Conservation (phyloP, 2,888 invertebrate species). For the Electrophaes corylata region DNA sequence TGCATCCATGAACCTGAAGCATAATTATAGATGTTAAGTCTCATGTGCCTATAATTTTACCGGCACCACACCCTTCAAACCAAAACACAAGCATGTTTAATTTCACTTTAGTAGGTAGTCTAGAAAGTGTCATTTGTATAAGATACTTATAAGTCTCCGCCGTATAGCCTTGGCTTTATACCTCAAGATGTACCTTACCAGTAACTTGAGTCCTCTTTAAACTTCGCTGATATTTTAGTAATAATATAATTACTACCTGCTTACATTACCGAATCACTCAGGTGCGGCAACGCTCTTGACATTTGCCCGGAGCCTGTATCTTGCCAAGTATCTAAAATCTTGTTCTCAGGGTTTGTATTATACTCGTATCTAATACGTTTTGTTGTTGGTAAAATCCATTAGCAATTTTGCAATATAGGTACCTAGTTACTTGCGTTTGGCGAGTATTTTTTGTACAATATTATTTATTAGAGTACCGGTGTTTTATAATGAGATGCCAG, state of each 20-base stretch:
- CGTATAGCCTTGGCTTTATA: background rate
- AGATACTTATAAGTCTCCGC: background rate
- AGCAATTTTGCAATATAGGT: conserved; percentile 29
- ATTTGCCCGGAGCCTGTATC: conserved; percentile 46
- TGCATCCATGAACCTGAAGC: too few relatives aligned
- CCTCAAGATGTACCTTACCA: background rate
- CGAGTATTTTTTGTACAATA: too few relatives aligned
- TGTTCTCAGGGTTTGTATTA: conserved; percentile 37
- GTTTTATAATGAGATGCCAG: too few relatives aligned
- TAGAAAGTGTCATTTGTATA: background rate
- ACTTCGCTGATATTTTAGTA: conserved; percentile 16
- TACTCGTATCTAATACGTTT: conserved; percentile 27
- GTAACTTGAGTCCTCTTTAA: conserved; percentile 1
- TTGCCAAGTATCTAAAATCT: conserved; percentile 41
- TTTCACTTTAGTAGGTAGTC: background rate
- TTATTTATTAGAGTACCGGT: too few relatives aligned
- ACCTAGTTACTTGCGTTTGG: too few relatives aligned
- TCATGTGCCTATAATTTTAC: too few relatives aligned
- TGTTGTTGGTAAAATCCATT: conserved; percentile 37
- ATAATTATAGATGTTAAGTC: too few relatives aligned
- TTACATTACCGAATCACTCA: conserved; percentile 37
- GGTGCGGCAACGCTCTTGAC: conserved; percentile 55
- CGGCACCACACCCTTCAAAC: too few relatives aligned
- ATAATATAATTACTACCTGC: conserved; percentile 34
- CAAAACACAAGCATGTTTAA: too few relatives aligned